phyloP scores from a whole-genome alignment of 1,140 invertebrate genomes.

The Pachypsylla venusta region DNA sequence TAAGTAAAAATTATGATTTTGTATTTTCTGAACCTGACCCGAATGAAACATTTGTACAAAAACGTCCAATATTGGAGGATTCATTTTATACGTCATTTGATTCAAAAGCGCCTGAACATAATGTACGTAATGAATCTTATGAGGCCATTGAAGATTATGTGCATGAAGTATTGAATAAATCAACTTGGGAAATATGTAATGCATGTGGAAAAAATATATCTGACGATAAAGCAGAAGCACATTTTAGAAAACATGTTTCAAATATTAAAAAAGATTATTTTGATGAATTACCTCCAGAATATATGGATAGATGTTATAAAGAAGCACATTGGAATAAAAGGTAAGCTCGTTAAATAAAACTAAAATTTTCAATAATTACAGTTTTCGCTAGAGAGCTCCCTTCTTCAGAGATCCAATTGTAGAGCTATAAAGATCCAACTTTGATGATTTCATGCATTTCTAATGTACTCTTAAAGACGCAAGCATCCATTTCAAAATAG shows the following conservation, averaged over 20 bases:
- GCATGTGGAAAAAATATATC: slow-evolving; percentile 1
- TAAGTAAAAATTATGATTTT: slow-evolving; percentile 6
- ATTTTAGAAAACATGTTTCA: slow-evolving; percentile 1
- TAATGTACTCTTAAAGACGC: too few species aligned
- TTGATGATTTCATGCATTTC: too few species aligned
- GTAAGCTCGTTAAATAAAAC: too few species aligned
- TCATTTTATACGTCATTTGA: neutral
- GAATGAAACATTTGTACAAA: neutral
- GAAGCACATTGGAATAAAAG: neutral
- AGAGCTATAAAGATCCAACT: too few species aligned
- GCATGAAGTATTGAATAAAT: neutral
- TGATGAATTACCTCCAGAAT: neutral
- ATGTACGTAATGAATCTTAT: neutral
- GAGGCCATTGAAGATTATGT: neutral
- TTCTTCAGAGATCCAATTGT: too few species aligned
- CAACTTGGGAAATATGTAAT: neutral
- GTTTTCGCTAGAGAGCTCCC: too few species aligned
- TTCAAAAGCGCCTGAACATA: neutral
- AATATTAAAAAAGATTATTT: slow-evolving; percentile 3
- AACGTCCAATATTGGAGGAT: neutral
- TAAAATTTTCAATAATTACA: too few species aligned
- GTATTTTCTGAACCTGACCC: neutral
- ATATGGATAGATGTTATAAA: slow-evolving; percentile 7
- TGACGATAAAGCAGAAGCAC: neutral
- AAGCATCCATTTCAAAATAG: too few species aligned